These are phyloP conservation scores for Micromesistius poutassou DNA, from an alignment of 2,797 vertebrate genomes.

Conservation along the genomic window DNA sequence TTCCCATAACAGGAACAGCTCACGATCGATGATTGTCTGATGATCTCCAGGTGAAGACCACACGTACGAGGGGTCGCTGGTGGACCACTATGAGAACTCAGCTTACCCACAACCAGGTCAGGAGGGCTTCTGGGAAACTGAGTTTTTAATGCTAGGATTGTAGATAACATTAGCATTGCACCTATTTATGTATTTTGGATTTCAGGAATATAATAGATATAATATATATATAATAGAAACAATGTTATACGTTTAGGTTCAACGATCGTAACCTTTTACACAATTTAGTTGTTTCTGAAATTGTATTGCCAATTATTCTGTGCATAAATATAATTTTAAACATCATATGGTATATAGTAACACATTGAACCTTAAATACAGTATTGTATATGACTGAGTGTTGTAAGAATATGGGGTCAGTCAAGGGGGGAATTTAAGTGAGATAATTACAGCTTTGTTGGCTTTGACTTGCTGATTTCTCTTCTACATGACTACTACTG, in stretches of 20 bases:
- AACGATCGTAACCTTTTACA: not conserved
- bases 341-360: not conserved
- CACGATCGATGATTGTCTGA: not conserved
- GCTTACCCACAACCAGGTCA: constrained; percentile 65
- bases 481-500: not conserved
- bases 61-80: constrained; percentile 61
- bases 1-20: not conserved
- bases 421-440: not conserved
- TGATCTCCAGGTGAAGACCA: constrained; percentile 64
- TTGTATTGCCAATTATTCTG: not conserved
- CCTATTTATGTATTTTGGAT: not conserved
- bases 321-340: not conserved
- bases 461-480: not conserved
- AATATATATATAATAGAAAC: no score
- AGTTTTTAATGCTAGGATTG: not conserved
- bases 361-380: not conserved
- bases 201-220: not conserved
- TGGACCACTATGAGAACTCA: constrained; percentile 50
- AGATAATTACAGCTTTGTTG: not conserved
- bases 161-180: not conserved
- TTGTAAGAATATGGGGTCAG: not conserved
- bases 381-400: not conserved
- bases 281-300: not conserved
- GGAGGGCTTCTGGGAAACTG: not conserved
- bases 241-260: not conserved